Evolutionary conservation across 1,140 invertebrate species (phyloP).

Genomic region (Theocolax elegans): DNA sequence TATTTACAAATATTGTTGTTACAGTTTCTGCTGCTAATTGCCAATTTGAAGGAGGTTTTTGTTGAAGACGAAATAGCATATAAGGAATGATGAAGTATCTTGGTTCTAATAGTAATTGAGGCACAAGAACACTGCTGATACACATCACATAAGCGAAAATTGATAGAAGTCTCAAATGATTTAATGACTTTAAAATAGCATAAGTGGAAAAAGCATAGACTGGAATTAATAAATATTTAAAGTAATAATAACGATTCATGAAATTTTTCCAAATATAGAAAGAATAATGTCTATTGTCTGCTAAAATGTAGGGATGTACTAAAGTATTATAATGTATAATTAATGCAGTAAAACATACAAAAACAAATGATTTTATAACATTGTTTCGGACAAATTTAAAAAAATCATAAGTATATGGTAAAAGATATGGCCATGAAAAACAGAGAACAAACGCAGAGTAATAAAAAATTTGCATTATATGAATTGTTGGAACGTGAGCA

Average conservation of each 20-base stretch:
- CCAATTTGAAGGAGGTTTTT: slow-evolving; percentile 67
- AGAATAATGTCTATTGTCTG: slow-evolving; percentile 96
- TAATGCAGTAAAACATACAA: slow-evolving; percentile 52
- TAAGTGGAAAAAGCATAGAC: slow-evolving; percentile 80
- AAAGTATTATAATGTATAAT: slow-evolving; percentile 81
- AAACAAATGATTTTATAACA: slow-evolving; percentile 48
- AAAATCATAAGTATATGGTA: slow-evolving; percentile 60
- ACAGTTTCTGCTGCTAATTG: slow-evolving; percentile 77
- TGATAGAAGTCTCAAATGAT: slow-evolving; percentile 72
- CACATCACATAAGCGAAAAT: slow-evolving; percentile 75
- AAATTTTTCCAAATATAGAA: slow-evolving; percentile 96
- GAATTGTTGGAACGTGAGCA: slow-evolving; percentile 84
- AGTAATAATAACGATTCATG: slow-evolving; percentile 74
- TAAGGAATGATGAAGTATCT: slow-evolving; percentile 96
- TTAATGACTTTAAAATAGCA: slow-evolving; percentile 71
- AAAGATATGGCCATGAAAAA: slow-evolving; percentile 75
- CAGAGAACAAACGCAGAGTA: slow-evolving; percentile 80
- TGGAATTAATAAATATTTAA: slow-evolving; percentile 82
- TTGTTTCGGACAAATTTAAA: slow-evolving; percentile 49
- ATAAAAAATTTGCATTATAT: slow-evolving; percentile 91
- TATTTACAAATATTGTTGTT: slow-evolving; percentile 79
- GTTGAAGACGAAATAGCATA: slow-evolving; percentile 82
- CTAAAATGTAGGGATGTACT: slow-evolving; percentile 91
- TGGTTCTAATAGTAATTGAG: slow-evolving; percentile 90
- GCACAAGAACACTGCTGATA: slow-evolving; percentile 74